A percentile compares a stretch with the other conserved stretches of the same genome.
phyloP scores from a whole-genome alignment of 2,113 vertebrate genomes.

The Paramormyrops kingsleyae region DNA sequence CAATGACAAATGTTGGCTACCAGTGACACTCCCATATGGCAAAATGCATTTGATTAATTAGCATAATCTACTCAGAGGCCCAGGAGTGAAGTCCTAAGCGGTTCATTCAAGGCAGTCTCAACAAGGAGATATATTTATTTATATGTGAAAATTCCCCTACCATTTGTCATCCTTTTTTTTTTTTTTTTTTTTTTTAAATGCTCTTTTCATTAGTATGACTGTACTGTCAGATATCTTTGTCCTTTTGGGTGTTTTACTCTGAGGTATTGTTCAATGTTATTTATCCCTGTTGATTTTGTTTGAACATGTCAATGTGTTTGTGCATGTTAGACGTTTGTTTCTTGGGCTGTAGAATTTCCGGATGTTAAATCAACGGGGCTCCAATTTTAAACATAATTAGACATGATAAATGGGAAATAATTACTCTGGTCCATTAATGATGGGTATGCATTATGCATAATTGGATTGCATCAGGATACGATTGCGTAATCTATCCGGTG shows the following conservation, averaged over 20 bases:
- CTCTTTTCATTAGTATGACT: neutral
- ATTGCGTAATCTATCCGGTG: neutral
- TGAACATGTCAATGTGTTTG: neutral
- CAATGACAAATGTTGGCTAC: slow-evolving; percentile 5
- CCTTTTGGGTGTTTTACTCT: neutral
- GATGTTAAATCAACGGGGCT: neutral
- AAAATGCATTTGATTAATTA: slow-evolving; percentile 10
- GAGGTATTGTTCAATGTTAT: neutral
- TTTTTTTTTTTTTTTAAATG: neutral
- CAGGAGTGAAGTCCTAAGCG: neutral
- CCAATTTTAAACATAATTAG: slow-evolving; percentile 13
- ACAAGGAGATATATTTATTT: neutral
- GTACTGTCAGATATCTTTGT: neutral
- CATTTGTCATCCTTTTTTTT: neutral
- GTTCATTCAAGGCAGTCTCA: neutral
- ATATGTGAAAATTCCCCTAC: neutral
- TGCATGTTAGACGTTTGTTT: neutral
- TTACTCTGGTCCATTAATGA: slow-evolving; percentile 4
- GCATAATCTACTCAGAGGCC: neutral
- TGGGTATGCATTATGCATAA: neutral
- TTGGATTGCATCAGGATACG: slow-evolving; percentile 8
- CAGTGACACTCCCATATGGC: slow-evolving; percentile 1
- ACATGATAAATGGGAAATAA: slow-evolving; percentile 13
- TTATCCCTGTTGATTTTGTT: neutral
- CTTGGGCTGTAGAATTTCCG: neutral